These are phyloP conservation scores for Laterallus jamaicensis DNA, from an alignment of 2,113 vertebrate species.

Conservation along the genomic window DNA sequence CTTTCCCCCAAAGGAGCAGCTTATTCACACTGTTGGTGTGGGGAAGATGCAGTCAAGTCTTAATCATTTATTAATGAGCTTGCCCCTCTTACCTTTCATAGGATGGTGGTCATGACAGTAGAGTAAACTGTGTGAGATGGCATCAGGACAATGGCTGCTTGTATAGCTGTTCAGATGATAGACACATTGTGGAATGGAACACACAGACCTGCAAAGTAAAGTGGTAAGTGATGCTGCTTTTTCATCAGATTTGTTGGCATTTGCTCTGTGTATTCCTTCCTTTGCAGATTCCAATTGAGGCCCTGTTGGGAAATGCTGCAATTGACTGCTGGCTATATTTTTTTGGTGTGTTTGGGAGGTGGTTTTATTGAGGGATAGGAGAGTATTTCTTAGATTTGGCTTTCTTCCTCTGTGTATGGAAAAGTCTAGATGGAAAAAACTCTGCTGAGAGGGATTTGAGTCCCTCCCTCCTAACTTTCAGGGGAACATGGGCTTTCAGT, in stretches of 20 bases:
- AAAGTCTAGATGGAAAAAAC: not conserved
- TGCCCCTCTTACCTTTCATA: conserved; percentile 36
- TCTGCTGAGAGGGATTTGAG: not conserved
- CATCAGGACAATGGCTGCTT: conserved; percentile 86
- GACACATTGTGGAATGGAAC: conserved; percentile 93
- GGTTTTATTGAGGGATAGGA: not conserved
- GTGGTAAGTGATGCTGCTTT: conserved; percentile 76
- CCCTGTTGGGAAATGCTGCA: not conserved
- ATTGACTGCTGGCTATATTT: not conserved
- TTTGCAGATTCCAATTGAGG: not conserved
- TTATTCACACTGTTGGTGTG: not conserved
- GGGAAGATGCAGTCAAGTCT: not conserved
- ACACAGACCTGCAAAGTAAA: conserved; percentile 88
- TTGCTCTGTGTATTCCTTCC: not conserved
- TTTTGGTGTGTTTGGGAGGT: not conserved
- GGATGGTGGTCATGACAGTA: conserved; percentile 88
- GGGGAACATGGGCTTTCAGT: not conserved
- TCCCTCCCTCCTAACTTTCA: not conserved
- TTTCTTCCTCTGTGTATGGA: not conserved
- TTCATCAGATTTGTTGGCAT: fast-evolving
- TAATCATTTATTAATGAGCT: not conserved
- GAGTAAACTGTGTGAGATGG: conserved; percentile 92
- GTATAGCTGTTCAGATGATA: conserved; percentile 95
- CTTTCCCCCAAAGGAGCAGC: not conserved
- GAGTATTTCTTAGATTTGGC: not conserved